Conservation (phyloP, 2,888 invertebrate genomes). For the Mesodorylaimus sp. region DNA sequence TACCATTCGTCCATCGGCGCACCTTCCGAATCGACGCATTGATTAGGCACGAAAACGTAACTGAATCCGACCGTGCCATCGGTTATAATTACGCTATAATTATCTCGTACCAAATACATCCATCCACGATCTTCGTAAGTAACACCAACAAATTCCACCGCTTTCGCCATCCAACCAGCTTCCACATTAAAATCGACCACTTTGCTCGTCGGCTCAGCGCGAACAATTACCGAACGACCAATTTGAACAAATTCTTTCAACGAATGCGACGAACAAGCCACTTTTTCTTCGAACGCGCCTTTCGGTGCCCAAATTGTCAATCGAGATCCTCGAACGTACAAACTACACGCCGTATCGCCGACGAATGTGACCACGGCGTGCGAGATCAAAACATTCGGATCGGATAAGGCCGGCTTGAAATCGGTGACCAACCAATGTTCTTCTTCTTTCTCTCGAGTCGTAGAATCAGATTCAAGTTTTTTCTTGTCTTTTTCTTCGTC, state of each 20-base stretch:
- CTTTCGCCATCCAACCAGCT: neutral
- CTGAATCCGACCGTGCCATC: conserved; percentile 1
- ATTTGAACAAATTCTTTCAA: neutral
- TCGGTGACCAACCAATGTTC: too few relatives aligned
- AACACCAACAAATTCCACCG: conserved; percentile 1
- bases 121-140: neutral
- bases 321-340: neutral
- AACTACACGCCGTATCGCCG: neutral
- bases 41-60: conserved; percentile 1
- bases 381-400: neutral
- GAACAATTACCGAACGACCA: neutral
- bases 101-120: conserved; percentile 2
- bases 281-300: neutral
- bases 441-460: too few relatives aligned
- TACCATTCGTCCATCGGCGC: neutral
- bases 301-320: neutral
- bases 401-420: too few relatives aligned
- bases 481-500: too few relatives aligned
- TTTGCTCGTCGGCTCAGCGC: neutral
- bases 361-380: conserved; percentile 2
- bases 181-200: neutral
- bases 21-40: neutral
- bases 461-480: too few relatives aligned
- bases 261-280: too few relatives aligned
- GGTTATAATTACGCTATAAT: conserved; percentile 2